Evolutionary conservation across 37 sponge, comb jelly and placozoan species (phyloP).

Genomic region (Halisarca cf. caerulea): DNA sequence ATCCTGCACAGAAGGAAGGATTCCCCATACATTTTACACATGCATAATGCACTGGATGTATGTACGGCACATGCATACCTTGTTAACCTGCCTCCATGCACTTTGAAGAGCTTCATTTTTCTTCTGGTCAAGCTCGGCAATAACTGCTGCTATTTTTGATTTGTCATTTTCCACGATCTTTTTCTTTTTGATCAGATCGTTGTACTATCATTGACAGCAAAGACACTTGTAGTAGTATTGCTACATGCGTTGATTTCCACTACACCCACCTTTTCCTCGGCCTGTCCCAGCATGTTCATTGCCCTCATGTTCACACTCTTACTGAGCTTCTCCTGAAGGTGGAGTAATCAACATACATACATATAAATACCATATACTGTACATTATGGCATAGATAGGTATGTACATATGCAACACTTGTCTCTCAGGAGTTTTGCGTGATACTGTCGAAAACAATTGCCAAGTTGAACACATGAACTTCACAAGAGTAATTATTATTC

Average conservation of each 20-base stretch:
- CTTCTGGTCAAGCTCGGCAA: conserved; percentile 93
- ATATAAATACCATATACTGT: too few relatives aligned
- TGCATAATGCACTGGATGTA: not conserved
- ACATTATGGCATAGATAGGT: too few relatives aligned
- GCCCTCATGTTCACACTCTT: conserved; percentile 99
- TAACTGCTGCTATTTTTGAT: conserved; percentile 87
- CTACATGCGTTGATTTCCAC: too few relatives aligned
- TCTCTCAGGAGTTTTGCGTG: too few relatives aligned
- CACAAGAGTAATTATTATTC: too few relatives aligned
- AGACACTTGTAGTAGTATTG: too few relatives aligned
- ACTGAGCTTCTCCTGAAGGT: conserved; percentile 71
- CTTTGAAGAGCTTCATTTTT: conserved; percentile 89
- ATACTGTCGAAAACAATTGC: too few relatives aligned
- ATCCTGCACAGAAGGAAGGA: conserved; percentile 57
- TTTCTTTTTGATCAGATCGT: conserved; percentile 93
- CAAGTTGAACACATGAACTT: too few relatives aligned
- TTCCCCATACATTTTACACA: not conserved
- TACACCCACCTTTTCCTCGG: conserved; percentile 88
- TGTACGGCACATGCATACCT: conserved; percentile 45
- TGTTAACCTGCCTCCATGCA: conserved; percentile 88
- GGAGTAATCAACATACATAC: too few relatives aligned
- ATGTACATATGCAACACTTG: too few relatives aligned
- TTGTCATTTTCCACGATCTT: conserved; percentile 96
- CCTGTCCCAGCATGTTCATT: conserved; percentile 98
- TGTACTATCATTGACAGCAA: conserved; percentile 54